A percentile compares a stretch with the other conserved stretches of the same genome.
These are phyloP conservation scores for Cosmopolites sordidus DNA, from an alignment of 2,888 invertebrate species.

Conservation along the genomic window DNA sequence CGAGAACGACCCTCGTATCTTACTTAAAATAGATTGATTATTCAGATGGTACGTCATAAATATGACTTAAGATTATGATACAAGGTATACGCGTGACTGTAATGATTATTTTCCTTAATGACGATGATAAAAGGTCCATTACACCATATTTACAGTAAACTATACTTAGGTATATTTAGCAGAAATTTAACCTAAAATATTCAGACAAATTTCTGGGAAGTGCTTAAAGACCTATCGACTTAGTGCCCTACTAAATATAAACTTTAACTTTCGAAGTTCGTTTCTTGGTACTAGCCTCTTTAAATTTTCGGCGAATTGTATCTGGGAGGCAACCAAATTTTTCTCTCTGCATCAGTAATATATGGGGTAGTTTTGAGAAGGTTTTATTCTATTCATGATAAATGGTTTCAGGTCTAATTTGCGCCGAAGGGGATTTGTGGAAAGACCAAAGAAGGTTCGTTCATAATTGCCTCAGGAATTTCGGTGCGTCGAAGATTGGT, in stretches of 20 bases:
- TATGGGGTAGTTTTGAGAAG: not conserved
- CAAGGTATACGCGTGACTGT: too few relatives aligned
- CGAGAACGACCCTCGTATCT: too few relatives aligned
- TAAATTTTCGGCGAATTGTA: not conserved
- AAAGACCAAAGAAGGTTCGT: conserved; percentile 76
- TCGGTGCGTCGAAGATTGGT: conserved; percentile 68
- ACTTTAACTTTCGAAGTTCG: not conserved
- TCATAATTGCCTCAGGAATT: conserved; percentile 64
- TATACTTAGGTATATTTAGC: too few relatives aligned
- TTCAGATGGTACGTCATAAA: too few relatives aligned
- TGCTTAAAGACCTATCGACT: not conserved
- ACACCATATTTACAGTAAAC: too few relatives aligned
- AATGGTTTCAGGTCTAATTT: conserved; percentile 65
- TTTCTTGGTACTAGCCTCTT: not conserved
- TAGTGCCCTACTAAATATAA: not conserved
- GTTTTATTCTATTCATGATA: not conserved
- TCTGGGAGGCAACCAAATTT: not conserved
- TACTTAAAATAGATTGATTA: too few relatives aligned
- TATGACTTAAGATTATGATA: too few relatives aligned
- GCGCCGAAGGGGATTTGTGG: conserved; percentile 78
- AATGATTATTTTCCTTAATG: too few relatives aligned
- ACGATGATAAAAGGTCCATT: too few relatives aligned
- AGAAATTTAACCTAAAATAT: not conserved
- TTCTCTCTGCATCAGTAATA: not conserved
- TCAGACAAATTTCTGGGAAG: not conserved